Percentiles rank a stretch among this genome's conserved stretches.
These are phyloP conservation scores for Pseudolaguvia tuberculata DNA, from an alignment of 2,113 vertebrate species.

Conservation along the genomic window DNA sequence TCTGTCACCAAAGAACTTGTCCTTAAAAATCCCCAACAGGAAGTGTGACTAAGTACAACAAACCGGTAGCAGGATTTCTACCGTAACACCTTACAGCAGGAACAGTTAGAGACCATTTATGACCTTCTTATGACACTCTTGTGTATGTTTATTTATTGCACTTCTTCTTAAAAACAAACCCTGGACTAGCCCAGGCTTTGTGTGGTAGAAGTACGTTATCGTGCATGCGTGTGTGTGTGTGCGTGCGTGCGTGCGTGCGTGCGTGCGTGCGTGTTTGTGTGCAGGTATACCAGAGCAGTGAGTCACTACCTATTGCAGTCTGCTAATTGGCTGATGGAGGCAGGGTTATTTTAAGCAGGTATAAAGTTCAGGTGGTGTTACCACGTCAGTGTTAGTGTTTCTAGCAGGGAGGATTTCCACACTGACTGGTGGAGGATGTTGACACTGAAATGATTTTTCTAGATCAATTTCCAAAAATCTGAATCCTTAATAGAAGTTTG, in stretches of 20 bases:
- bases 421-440: neutral
- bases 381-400: neutral
- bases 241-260: slow-evolving; percentile 17
- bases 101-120: neutral
- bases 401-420: neutral
- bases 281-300: slow-evolving; percentile 33
- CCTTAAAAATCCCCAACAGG: slow-evolving; percentile 42
- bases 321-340: slow-evolving; percentile 48
- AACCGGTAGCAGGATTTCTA: slow-evolving; percentile 15
- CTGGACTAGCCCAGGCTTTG: neutral
- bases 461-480: neutral
- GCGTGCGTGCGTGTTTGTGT: slow-evolving; percentile 22
- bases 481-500: neutral
- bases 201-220: neutral
- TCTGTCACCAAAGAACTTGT: slow-evolving; percentile 22
- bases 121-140: no score
- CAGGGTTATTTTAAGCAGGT: slow-evolving; percentile 58
- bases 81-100: neutral
- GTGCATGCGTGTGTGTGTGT: slow-evolving; percentile 9
- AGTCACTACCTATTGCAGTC: slow-evolving; percentile 43
- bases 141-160: neutral
- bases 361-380: slow-evolving; percentile 48
- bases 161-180: neutral
- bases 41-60: slow-evolving; percentile 33
- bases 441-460: neutral